These are phyloP conservation scores for Sinocyclocheilus grahami DNA, from an alignment of 2,113 vertebrate species.

Conservation along the genomic window DNA sequence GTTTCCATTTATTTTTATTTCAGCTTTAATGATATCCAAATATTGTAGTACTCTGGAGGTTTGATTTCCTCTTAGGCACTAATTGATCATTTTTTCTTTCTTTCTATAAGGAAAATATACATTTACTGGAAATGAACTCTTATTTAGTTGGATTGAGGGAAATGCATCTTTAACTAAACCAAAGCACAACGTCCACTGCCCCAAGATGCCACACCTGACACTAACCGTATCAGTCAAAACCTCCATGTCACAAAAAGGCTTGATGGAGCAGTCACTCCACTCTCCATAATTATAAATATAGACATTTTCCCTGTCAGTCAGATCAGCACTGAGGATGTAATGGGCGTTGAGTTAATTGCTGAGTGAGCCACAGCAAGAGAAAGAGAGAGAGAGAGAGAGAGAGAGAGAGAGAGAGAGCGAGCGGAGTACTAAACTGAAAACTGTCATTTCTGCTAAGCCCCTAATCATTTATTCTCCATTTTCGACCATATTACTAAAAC, in stretches of 20 bases:
- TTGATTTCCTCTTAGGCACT: not conserved
- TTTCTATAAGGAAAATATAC: not conserved
- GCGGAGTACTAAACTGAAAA: constrained; percentile 81
- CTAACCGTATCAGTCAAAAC: constrained; percentile 29
- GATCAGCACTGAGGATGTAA: constrained; percentile 84
- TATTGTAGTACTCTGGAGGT: not conserved
- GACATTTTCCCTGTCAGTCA: constrained; percentile 80
- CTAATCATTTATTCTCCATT: constrained; percentile 81
- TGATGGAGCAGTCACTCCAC: constrained; percentile 61
- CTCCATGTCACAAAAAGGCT: constrained; percentile 30
- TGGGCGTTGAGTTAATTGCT: constrained; percentile 87
- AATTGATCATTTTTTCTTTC: not conserved
- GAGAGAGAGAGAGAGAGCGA: constrained; percentile 32
- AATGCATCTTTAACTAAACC: constrained; percentile 24
- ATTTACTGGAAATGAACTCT: not conserved
- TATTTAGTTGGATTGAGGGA: not conserved
- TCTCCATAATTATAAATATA: constrained; percentile 81
- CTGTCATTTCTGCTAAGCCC: constrained; percentile 85
- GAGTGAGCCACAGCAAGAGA: constrained; percentile 75
- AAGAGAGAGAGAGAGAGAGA: constrained; percentile 17
- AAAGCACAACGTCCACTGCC: constrained; percentile 20
- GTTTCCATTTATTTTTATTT: too few relatives aligned
- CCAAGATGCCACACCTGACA: constrained; percentile 38
- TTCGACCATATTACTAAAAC: constrained; percentile 80
- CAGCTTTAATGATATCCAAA: not conserved